Evolutionary conservation across 2,888 invertebrate species (phyloP), one percentile per base, ranked within the genome.

Genomic region (Diplolepis rosae): DNA sequence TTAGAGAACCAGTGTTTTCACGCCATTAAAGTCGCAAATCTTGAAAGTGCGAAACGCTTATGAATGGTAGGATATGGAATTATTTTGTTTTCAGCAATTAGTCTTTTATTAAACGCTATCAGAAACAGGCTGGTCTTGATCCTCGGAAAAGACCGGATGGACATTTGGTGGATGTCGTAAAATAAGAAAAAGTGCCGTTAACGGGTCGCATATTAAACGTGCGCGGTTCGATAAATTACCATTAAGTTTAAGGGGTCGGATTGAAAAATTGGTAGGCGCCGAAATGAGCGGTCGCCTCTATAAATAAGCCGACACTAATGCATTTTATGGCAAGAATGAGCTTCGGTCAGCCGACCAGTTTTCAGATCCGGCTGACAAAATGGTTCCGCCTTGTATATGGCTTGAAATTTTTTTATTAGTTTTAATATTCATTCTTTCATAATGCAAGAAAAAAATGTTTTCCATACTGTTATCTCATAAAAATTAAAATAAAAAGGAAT

Each of bases 291-390:
- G 75, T 75, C 70, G 74, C 70, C 79, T 79, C 81, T 83, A 83
- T 84, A 84, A 85, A 85, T 85, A 85, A 86, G 82, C 82, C 79
- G 79, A 78, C 76, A 80, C 82, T 83, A 85, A 83, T 84, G 85
- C 82, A 76, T 83, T 85, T 85, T 84, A 85, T 85, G 82, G 79
- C 77, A 72, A 71, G 74, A 77, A 75, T 73, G 78, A 77, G 74
- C 77, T 68, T 50, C 51, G 52, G 52, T 52, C 51, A 6, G 27
- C 51, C 24, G 27, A 51, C 28, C 51, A 28, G n/a, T 42, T 42
- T 42, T 42, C 13, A 42, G 42, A n/a, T 15, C n/a, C 42, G n/a
- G 13, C 24, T 24, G 24, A 15, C 2, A n/a, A 30, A 52, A 52
- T n/a, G 30, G 27, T 28, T n/a, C 6, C 13, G 15, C 4, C 15